Evolutionary conservation across 2,888 invertebrate genomes (phyloP).

Genomic region (Pterobdella sp.): DNA sequence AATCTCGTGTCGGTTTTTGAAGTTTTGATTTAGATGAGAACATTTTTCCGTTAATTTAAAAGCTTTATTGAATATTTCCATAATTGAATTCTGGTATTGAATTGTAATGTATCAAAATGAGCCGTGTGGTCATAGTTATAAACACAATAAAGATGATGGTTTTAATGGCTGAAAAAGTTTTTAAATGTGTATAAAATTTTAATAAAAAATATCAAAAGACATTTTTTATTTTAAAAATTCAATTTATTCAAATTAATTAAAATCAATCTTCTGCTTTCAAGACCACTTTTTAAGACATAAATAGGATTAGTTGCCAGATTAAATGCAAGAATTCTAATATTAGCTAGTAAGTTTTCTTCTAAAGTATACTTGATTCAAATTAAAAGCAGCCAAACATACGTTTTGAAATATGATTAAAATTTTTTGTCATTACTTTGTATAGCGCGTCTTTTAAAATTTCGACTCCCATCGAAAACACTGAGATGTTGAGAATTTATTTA

Average conservation of each 20-base stretch:
- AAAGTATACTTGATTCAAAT: background rate
- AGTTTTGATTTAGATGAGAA: too few relatives aligned
- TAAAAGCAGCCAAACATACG: background rate
- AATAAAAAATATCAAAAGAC: background rate
- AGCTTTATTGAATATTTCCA: too few relatives aligned
- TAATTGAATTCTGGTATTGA: too few relatives aligned
- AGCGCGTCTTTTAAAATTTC: background rate
- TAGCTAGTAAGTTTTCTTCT: conserved; percentile 3
- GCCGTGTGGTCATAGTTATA: too few relatives aligned
- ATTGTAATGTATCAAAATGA: too few relatives aligned
- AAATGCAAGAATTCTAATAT: background rate
- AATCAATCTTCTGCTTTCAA: conserved; percentile 3
- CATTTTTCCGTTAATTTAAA: too few relatives aligned
- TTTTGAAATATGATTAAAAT: background rate
- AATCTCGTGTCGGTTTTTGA: too few relatives aligned
- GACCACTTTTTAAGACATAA: background rate
- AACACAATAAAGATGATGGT: too few relatives aligned
- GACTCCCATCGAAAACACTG: background rate
- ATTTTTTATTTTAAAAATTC: background rate
- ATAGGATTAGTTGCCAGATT: background rate
- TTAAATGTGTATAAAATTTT: background rate
- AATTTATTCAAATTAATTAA: conserved; percentile 5
- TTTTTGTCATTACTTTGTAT: background rate
- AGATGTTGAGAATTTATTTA: background rate
- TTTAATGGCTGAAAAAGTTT: too few relatives aligned